Evolutionary conservation across 1,140 invertebrate species (phyloP), one percentile per base, ranked within the genome.

Genomic region (Panonychus citri): DNA sequence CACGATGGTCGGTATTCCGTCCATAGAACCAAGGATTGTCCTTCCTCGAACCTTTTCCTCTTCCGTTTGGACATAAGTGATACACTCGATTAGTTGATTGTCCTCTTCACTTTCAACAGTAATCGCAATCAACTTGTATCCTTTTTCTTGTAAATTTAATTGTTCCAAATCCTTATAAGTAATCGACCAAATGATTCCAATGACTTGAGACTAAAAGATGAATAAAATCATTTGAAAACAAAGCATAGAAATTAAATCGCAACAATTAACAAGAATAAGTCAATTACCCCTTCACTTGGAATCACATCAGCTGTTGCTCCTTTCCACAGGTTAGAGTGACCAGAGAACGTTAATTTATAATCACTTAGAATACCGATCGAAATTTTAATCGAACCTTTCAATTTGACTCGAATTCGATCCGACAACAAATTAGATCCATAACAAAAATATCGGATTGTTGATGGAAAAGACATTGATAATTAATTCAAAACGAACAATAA

Each of bases 291-390:
- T 13, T 28, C 13, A n/a, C 48, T n/a, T 3, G 42, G 53, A n/a
- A 59, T 43, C 25, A 59, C 55, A 52, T 59, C 55, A 21, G 57
- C 57, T n/a, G 57, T 51, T 25, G 42, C 28, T 49, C 57, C 57
- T 27, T 55, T 52, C 57, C 57, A 59, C 10, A 52, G 26, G 5
- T 39, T 49, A n/a, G 57, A 54, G 17, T 48, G 19, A 42, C 57
- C 57, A 25, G 26, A 15, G 50, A 59, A 59, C 3, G 53, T 57
- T 1, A 59, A 37, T 28, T 49, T 25, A 28, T 24, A 59, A 17
- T 24, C 57, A 10, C 50, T 55, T 7, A 59, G 43, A 12, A 42
- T 24, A 5, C 57, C 57, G 26, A 42, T 55, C 15, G 27, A 40
- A 49, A 28, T 27, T 28, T 34, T 50, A 12, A 15, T 51, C 5